Evolutionary conservation across 30 jellyfish, hydroid and myxozoan genomes (phyloP).

Genomic region (Cassiopea xamachana): DNA sequence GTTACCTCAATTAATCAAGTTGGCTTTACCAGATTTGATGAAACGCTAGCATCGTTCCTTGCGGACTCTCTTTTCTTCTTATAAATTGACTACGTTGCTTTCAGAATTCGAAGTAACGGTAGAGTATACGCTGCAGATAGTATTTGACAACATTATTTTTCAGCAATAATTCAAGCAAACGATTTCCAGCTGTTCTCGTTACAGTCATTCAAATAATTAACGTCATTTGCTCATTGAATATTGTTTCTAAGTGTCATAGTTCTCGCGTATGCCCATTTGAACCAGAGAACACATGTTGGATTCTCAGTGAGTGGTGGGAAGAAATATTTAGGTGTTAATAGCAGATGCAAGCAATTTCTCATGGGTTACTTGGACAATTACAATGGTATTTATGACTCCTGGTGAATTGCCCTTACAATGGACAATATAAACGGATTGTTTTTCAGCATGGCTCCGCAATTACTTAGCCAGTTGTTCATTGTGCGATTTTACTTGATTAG

Average conservation of each 20-base stretch:
- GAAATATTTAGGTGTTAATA: no score
- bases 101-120: not conserved
- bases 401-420: no score
- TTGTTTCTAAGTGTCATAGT: not conserved
- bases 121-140: not conserved
- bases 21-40: not conserved
- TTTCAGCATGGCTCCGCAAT: no score
- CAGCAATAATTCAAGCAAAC: not conserved
- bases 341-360: no score
- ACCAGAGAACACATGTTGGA: no score
- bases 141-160: not conserved
- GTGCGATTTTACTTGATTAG: no score
- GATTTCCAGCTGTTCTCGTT: not conserved
- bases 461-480: no score
- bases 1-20: slow-evolving; percentile 4
- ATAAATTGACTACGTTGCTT: not conserved
- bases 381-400: no score
- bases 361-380: no score
- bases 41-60: not conserved
- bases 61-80: not conserved
- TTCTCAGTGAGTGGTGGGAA: no score
- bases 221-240: not conserved
- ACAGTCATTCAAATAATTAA: not conserved
- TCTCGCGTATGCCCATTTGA: not conserved
- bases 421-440: no score